Conservation (phyloP, 2,888 invertebrate species). For the Dorcus parallelipipedus region DNA sequence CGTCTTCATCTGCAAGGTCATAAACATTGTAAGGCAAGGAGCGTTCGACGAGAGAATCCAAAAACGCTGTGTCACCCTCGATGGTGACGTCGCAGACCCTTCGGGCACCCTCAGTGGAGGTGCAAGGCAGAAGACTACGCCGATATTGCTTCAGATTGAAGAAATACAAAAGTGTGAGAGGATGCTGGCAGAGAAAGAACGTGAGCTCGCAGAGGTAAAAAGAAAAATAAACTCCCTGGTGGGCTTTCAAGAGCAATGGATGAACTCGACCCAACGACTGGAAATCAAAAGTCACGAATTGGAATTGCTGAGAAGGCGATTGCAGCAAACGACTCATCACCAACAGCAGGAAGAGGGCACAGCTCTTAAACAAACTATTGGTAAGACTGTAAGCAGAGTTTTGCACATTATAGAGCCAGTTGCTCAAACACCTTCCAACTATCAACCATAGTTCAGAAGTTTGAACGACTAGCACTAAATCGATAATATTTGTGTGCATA, state of each 20-base stretch:
- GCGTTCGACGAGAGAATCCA: conserved; percentile 70
- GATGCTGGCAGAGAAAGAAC: conserved; percentile 37
- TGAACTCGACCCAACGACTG: conserved; percentile 49
- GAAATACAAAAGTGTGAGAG: conserved; percentile 52
- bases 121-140: conserved; percentile 56
- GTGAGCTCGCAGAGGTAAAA: conserved; percentile 47
- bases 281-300: conserved; percentile 72
- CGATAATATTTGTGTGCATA: conserved; percentile 16
- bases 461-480: no score
- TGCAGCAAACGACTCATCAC: conserved; percentile 76
- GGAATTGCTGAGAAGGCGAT: conserved; percentile 61
- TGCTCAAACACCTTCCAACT: no score
- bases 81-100: conserved; percentile 91
- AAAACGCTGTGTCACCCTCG: conserved; percentile 77
- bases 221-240: conserved; percentile 43
- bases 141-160: conserved; percentile 57
- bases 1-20: conserved; percentile 78
- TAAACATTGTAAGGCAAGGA: conserved; percentile 76
- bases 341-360: conserved; percentile 74
- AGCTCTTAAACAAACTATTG: conserved; percentile 53
- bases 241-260: conserved; percentile 40
- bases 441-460: no score
- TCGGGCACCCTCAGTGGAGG: conserved; percentile 90
- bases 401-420: neutral
- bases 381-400: conserved; percentile 36